Base-by-base conservation (phyloP, 2,888 invertebrate genomes). In the Phortica magna region DNA sequence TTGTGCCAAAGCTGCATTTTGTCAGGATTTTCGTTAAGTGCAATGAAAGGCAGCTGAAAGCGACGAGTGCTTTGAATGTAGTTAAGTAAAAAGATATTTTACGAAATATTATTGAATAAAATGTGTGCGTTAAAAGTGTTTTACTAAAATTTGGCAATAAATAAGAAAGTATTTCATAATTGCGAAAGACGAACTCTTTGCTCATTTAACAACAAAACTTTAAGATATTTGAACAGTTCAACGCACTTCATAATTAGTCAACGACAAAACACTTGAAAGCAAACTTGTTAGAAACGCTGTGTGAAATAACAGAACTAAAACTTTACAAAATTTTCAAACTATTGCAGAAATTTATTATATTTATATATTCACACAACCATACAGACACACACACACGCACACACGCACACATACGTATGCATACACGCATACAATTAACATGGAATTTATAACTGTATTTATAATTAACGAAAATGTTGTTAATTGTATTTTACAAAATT, bases 1-100 rank as follows among this genome's bases (percentile, higher is more conserved):
- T 84, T 81, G 78, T 80, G 79, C 79, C 77, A 84, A 85, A 85
- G 85, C 88, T 87, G 88, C 86, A 85, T 82, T 87, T 87, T 81
- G 84, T 85, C 85, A 85, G 85, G 81, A 84, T 85, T 87, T 71
- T 68, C 31, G 65, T 65, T 65, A n/a, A 65, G 65, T 65, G 65
- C 65, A 65, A 41, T 41, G 41, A 5, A 65, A 65, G 41, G 65
- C 19, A 48, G 14, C 48, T 48, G 48, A 48, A 14, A 9, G 14
- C 14, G 48, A 2, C 14, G 9, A 48, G 48, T 48, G 48, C 48
- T 48, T 48, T 48, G 2, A 48, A 14, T 5, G 14, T 14, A 48
- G 14, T 48, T 48, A 14, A 48, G 48, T 48, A 14, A 48, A 48
- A 48, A 9, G 10, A 48, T 48, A 48, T 48, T 48, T 48, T 48